Evolutionary conservation across 1,140 invertebrate genomes (phyloP), one percentile per base, ranked within the genome.

Genomic region (Drosophila parabipectinata): DNA sequence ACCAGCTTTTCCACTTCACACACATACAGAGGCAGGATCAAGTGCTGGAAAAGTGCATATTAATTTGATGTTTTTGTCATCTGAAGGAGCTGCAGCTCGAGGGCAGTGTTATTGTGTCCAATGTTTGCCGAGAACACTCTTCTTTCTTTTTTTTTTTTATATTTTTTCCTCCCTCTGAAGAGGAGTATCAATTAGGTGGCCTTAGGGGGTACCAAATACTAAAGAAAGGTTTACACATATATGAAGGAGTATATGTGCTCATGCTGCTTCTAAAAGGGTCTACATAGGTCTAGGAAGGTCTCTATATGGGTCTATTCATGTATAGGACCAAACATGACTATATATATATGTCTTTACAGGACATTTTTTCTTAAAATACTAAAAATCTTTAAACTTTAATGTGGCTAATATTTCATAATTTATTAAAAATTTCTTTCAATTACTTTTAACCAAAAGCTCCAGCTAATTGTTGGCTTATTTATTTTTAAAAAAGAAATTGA

Each of bases 391-490:
- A 45, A 45, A 18, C 4, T 18, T 15, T 15, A 45, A 45, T 15
- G 8, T n/a, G n/a, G 63, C 39, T 24, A 63, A 48, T 44, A 24
- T 68, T 64, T 37, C 30, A 68, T 69, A 55, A 69, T 69, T 68
- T 39, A 68, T 54, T 68, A 56, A 44, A 28, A 9, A 69, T 9
- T 68, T 39, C 14, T 68, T 69, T 67, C 44, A 48, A 69, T 69
- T 69, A 56, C 10, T 32, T 24, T n/a, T 64, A 14, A 14, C 37
- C 34, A 67, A 44, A 45, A 45, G 47, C 30, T 30, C 24, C 52
- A 26, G 69, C 68, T 87, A 87, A 85, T 85, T 85, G 78, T 87
- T 87, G 64, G 64, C 69, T 74, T 87, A 81, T 82, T 82, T 83
- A 74, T 87, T 77, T 79, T 32, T 66, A 57, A 81, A 72, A 47